Evolutionary conservation across 2,113 vertebrate genomes (phyloP), one percentile per base, ranked within the genome.

Genomic region (Synchiropus splendidus): DNA sequence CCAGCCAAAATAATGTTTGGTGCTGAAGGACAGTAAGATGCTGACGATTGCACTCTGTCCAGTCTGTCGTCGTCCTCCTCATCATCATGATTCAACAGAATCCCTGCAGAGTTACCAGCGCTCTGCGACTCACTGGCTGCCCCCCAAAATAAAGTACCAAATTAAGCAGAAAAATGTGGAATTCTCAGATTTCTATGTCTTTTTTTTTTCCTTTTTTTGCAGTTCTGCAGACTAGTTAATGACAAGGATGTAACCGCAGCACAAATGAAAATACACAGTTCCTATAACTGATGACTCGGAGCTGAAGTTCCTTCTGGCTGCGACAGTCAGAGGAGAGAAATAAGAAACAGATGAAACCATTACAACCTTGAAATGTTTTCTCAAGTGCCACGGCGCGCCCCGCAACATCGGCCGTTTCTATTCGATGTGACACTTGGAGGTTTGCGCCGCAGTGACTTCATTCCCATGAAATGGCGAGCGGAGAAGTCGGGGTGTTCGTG

Each of bases 281-380:
- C 27, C 14, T 39, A 18, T 56, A 67, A 64, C 40, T 40, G 42
- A 64, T 50, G 61, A 48, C 42, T 48, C 58, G 46, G 47, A 55
- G 67, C 64, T 53, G 45, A 31, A 39, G 43, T 36, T 34, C 31
- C 51, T 38, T 51, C 17, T 21, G 34, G 48, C 48, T 51, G 32
- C 47, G 48, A 61, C 37, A 39, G 40, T 51, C 40, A 45, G 42
- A 46, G 44, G 48, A 31, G 62, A 67, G 38, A 41, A 71, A 78
- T 54, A 56, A 58, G 48, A 71, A 78, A 61, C 61, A 73, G 58
- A 64, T 64, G 67, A 66, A 40, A 46, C 52, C 47, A 54, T 70
- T 58, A 56, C 48, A 64, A 51, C 33, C 31, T 50, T 50, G 67
- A 60, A 64, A 68, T 58, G 56, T 61, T 54, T 69, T 56, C 51